Base-by-base conservation (phyloP, 35 echinoderm and acorn worm genomes). In the Anneissia japonica region DNA sequence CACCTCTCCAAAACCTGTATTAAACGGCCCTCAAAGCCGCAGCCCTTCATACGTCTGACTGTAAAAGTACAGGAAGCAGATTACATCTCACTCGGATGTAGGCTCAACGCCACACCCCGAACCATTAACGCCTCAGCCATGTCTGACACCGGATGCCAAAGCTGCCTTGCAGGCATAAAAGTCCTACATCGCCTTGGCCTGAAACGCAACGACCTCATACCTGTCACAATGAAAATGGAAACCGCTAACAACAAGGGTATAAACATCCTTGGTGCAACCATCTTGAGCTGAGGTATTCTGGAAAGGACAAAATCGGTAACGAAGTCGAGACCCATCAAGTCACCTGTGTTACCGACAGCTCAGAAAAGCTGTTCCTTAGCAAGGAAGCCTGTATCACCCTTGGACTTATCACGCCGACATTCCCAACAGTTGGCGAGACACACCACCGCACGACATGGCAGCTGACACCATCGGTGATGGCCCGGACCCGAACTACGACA, bases 341-440 rank as follows among this genome's bases (percentile, higher is more conserved):
- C 0, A 64, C 73, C 0, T 83, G 87, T 32, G 14, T 91, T 84
- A 91, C 84, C 0, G 35, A 91, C 64, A 74, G 38, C 29, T 91
- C 79, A n/a, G 80, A 88, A 80, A 30, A 37, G 16, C 40, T 88
- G 0, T 92, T 88, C 75, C 86, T 92, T 34, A 73, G 12, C 23
- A 41, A 51, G 31, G 40, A 87, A 74, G 85, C 84, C 32, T 92
- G 84, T 26, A 46, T 92, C 36, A 73, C 72, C 74, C 75, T 92
- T 31, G 90, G 38, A 12, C 56, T 92, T 43, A 84, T 92, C 11
- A 46, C 85, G 17, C 0, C 46, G 64, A 37, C 3, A 2, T 64
- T 90, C 36, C 88, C 88, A 35, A 76, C 35, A 10, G 73, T 91
- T 11, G 77, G 75, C 0, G 77, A 64, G 74, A 74, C 84, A 40